Evolutionary conservation across 2,113 vertebrate species (phyloP), one percentile per base, ranked within the genome.

Genomic region (Etheostoma cragini): DNA sequence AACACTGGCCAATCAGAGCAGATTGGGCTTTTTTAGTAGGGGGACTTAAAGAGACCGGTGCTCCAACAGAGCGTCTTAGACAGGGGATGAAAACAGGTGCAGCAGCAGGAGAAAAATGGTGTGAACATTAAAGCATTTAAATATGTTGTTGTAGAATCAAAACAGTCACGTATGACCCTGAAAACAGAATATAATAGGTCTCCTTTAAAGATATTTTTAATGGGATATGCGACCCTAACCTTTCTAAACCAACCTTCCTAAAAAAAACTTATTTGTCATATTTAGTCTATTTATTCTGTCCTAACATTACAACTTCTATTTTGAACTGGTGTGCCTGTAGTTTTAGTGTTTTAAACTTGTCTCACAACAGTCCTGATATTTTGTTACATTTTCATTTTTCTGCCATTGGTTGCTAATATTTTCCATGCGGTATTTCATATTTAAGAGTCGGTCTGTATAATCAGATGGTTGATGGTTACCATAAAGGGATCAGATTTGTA

Each of bases 401-500:
- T 21, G 35, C 70, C 45, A 57, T 58, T 15, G n/a, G 62, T 86
- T 78, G 45, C 80, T 87, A 78, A 85, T 83, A 77, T 91, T 92
- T 92, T 90, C 70, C 89, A 85, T 84, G 72, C 84, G 54, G 57
- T 82, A 56, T 66, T 83, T 80, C 61, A 49, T 89, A 87, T 83
- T 70, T 80, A 82, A 67, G 65, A 63, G 60, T 38, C 61, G 46
- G 60, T 33, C 67, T 88, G 58, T 86, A 30, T 70, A 61, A 67
- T 82, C 66, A 80, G 57, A 75, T 56, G 45, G 56, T 90, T 85
- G 54, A 86, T 72, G 24, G 53, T 79, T 84, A 79, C 78, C 84
- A 88, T 58, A 65, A 61, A 83, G 67, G 84, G 76, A 87, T 90
- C 82, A 79, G 64, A 84, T 91, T 90, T 92, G 71, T 88, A 85